Base-by-base conservation (phyloP, 2,797 vertebrate genomes). In the Poecilia gillii region DNA sequence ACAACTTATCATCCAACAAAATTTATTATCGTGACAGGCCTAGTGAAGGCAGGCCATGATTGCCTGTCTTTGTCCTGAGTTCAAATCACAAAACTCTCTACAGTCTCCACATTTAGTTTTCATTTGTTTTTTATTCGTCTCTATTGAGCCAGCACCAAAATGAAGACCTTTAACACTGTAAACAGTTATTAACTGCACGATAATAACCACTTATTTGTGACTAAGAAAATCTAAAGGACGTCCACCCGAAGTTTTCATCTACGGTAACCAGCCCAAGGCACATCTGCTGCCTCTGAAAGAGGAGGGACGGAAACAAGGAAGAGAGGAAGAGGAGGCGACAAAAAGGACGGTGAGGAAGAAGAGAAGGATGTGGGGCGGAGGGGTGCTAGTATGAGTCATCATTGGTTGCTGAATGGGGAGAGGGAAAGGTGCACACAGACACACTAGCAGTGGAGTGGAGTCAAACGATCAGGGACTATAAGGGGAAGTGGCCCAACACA, bases 331-430 rank as follows among this genome's bases (percentile, higher is more conserved):
- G 74, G 71, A 79, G 73, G 14, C 11, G 8, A 20, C 64, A 78
- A 72, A 43, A 41, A 31, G 51, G 0, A 70, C 18, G 28, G 49
- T 18, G 11, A 47, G 66, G 28, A 64, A 70, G 33, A 53, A 73
- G 57, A 43, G 68, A 45, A 70, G 75, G 79, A 78, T 80, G 73
- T 55, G 31, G 72, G 4, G 9, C 31, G 13, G 16, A 36, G 12
- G 18, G 62, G 12, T 39, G 14, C 0, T 13, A n/a, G 82, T 81
- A 81, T 92, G 92, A 92, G 89, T 93, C 92, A 94, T 86, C 82
- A 47, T 72, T 81, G 79, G 75, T 87, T 71, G 78, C 78, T 39
- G 68, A 81, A 77, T 78, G 5, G 77, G 70, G 80, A 82, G 46
- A 73, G 18, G 6, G 55, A 33, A 80, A 53, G 47, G 76, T 47